These are phyloP conservation scores for Drosophila kambysellisi DNA, from an alignment of 2,888 invertebrate species.

Conservation along the genomic window DNA sequence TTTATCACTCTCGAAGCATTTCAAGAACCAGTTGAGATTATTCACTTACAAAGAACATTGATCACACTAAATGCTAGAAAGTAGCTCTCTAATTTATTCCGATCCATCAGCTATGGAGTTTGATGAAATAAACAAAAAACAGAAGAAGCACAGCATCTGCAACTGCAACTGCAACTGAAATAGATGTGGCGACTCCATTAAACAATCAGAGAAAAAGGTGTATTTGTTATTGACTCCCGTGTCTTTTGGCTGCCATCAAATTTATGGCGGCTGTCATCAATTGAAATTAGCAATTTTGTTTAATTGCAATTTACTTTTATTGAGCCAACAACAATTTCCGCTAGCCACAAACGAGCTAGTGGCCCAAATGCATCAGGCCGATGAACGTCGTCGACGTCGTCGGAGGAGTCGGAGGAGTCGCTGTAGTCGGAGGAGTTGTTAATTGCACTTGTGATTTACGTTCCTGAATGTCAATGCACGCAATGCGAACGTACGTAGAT, in stretches of 20 bases:
- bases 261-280: slow-evolving; percentile 77
- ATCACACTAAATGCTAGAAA: slow-evolving; percentile 13
- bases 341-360: slow-evolving; percentile 26
- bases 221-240: slow-evolving; percentile 31
- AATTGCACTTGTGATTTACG: slow-evolving; percentile 82
- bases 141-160: background rate
- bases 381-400: slow-evolving; percentile 46
- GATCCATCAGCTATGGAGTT: slow-evolving; percentile 17
- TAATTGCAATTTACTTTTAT: slow-evolving; percentile 82
- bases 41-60: slow-evolving; percentile 1
- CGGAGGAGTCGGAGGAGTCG: slow-evolving; percentile 31
- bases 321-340: slow-evolving; percentile 79
- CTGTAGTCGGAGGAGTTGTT: slow-evolving; percentile 64
- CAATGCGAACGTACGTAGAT: slow-evolving; percentile 55
- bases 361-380: slow-evolving; percentile 29
- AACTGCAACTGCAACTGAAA: slow-evolving; percentile 18
- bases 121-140: slow-evolving; percentile 15
- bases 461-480: slow-evolving; percentile 75
- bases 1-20: background rate
- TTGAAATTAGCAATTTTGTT: slow-evolving; percentile 79
- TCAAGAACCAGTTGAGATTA: slow-evolving; percentile 3
- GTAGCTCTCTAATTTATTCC: slow-evolving; percentile 24
- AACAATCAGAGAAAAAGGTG: slow-evolving; percentile 17
- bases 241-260: slow-evolving; percentile 37
- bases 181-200: slow-evolving; percentile 31